Percentiles rank a stretch among this genome's conserved stretches.
Conservation (phyloP, 2,888 invertebrate species). For the Epirrita christyi region DNA sequence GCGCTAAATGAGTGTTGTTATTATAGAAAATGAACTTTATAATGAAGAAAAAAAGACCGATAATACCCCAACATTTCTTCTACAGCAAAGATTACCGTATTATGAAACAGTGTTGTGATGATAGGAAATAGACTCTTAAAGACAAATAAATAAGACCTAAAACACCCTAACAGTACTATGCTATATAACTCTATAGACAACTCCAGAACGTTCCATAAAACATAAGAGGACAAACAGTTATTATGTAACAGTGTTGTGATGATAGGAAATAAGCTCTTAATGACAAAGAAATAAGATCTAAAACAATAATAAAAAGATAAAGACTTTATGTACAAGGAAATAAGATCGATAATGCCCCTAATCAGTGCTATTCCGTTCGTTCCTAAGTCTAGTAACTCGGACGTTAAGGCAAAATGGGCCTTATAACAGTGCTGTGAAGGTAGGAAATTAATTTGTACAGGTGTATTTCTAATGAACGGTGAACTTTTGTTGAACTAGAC, state of each 20-base stretch:
- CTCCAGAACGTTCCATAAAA: background rate
- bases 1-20: background rate
- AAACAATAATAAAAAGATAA: background rate
- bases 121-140: slow-evolving; percentile 5
- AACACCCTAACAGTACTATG: background rate
- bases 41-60: background rate
- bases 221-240: background rate
- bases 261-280: background rate
- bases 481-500: too few relatives aligned
- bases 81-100: too few relatives aligned
- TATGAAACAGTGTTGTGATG: too few relatives aligned
- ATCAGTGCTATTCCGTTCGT: too few relatives aligned
- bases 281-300: background rate
- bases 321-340: background rate
- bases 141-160: background rate
- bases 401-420: too few relatives aligned
- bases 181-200: too few relatives aligned
- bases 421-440: too few relatives aligned
- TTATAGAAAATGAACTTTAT: slow-evolving; percentile 3
- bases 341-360: background rate
- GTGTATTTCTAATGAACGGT: too few relatives aligned
- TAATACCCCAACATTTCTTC: background rate
- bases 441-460: too few relatives aligned
- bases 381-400: too few relatives aligned
- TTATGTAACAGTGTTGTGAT: background rate